Conservation (phyloP, 1,140 invertebrate species). For the Pantala flavescens region DNA sequence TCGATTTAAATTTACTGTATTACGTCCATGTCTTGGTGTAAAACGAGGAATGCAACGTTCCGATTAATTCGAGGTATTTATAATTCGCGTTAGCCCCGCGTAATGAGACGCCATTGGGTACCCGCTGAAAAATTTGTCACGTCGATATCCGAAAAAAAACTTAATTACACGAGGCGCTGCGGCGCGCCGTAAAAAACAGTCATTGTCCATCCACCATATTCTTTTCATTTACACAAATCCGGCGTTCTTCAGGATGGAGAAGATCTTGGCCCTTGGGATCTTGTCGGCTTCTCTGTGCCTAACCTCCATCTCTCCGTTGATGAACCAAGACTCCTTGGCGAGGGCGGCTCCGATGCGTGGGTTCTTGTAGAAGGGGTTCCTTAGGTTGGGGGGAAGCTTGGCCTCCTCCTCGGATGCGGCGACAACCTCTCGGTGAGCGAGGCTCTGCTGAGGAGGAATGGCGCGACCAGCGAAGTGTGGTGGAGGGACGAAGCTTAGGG, state of each 20-base stretch:
- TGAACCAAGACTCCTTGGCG: slow-evolving; percentile 63
- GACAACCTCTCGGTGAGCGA: slow-evolving; percentile 47
- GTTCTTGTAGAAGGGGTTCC: slow-evolving; percentile 67
- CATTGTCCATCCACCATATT: not conserved
- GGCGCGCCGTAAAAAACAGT: not conserved
- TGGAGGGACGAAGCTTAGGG: slow-evolving; percentile 14
- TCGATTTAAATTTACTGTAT: too few relatives aligned
- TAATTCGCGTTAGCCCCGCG: too few relatives aligned
- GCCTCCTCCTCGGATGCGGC: slow-evolving; percentile 46
- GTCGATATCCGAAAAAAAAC: too few relatives aligned
- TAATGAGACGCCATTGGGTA: too few relatives aligned
- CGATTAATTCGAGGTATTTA: too few relatives aligned
- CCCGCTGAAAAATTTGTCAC: too few relatives aligned
- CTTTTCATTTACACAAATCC: slow-evolving; percentile 37
- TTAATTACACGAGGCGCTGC: too few relatives aligned
- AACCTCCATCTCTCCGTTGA: slow-evolving; percentile 39
- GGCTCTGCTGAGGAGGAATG: slow-evolving; percentile 19
- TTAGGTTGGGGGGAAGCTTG: slow-evolving; percentile 44
- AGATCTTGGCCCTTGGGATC: slow-evolving; percentile 63
- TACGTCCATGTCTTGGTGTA: too few relatives aligned
- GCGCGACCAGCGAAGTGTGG: slow-evolving; percentile 29
- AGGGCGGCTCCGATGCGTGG: slow-evolving; percentile 54
- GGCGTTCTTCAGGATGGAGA: slow-evolving; percentile 56
- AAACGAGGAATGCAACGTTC: too few relatives aligned
- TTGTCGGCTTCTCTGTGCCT: slow-evolving; percentile 63